These are phyloP conservation scores for Notamacropus eugenii DNA, from an alignment of 2,797 vertebrate genomes.

Conservation along the genomic window DNA sequence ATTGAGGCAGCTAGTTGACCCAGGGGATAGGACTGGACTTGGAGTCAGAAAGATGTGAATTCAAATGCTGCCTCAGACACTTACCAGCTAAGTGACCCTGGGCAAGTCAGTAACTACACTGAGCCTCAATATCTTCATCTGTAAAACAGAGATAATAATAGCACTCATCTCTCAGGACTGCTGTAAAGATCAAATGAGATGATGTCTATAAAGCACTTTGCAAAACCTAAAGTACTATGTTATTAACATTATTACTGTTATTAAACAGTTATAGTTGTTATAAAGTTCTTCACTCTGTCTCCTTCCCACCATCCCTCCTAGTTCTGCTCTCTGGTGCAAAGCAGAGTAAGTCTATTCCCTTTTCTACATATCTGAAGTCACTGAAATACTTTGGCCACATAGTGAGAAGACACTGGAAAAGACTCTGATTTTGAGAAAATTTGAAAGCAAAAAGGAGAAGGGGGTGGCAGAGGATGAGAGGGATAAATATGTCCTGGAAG, in stretches of 20 bases:
- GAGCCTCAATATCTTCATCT: not conserved
- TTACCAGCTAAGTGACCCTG: not conserved
- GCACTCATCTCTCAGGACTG: not conserved
- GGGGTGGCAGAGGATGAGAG: not conserved
- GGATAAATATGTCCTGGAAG: not conserved
- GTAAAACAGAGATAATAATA: not conserved
- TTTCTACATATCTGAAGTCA: not conserved
- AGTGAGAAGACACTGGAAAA: not conserved
- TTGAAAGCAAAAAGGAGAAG: not conserved
- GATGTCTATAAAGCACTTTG: not conserved
- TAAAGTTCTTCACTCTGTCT: not conserved
- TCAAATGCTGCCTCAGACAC: not conserved
- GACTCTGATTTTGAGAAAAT: not conserved
- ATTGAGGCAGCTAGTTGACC: not conserved
- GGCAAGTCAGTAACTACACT: not conserved
- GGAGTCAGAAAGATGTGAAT: not conserved
- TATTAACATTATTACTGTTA: not conserved
- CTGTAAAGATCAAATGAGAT: not conserved
- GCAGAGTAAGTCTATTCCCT: not conserved
- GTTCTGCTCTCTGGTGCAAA: not conserved
- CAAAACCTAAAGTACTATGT: not conserved
- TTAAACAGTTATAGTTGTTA: not conserved
- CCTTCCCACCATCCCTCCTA: not conserved
- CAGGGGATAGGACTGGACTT: not conserved
- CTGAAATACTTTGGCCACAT: not conserved